phyloP scores from a whole-genome alignment of 2,113 vertebrate genomes.

The Danionella cerebrum region DNA sequence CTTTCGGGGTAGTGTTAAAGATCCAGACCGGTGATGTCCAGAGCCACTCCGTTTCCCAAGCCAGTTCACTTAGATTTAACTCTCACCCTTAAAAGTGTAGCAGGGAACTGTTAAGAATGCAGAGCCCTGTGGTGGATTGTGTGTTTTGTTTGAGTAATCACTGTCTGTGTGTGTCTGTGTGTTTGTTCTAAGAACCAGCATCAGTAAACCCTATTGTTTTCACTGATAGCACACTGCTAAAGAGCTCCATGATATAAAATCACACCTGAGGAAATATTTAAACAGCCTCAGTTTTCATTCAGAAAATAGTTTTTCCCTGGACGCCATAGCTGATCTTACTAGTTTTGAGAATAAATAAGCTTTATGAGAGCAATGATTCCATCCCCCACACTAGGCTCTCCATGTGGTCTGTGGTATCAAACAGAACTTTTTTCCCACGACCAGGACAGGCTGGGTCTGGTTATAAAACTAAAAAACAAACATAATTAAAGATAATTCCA shows the following conservation, averaged over 20 bases:
- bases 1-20: background rate
- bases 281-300: slow-evolving; percentile 2
- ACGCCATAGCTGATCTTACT: slow-evolving; percentile 8
- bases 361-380: slow-evolving; percentile 15
- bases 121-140: slow-evolving; percentile 27
- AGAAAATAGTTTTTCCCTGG: background rate
- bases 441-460: background rate
- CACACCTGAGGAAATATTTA: background rate
- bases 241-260: background rate
- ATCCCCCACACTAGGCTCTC: background rate
- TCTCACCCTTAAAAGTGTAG: slow-evolving; percentile 25
- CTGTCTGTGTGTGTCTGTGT: slow-evolving; percentile 26
- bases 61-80: slow-evolving; percentile 20
- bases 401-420: background rate
- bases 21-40: background rate
- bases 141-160: slow-evolving; percentile 42
- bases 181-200: background rate
- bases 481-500: background rate
- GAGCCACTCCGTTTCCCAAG: slow-evolving; percentile 20
- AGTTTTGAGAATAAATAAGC: slow-evolving; percentile 27
- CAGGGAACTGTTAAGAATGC: slow-evolving; percentile 39
- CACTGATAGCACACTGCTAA: background rate
- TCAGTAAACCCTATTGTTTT: background rate
- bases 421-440: slow-evolving; percentile 9
- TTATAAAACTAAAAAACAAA: background rate